phyloP scores from a whole-genome alignment of 2,797 vertebrate species.

The Eleutherodactylus coqui region DNA sequence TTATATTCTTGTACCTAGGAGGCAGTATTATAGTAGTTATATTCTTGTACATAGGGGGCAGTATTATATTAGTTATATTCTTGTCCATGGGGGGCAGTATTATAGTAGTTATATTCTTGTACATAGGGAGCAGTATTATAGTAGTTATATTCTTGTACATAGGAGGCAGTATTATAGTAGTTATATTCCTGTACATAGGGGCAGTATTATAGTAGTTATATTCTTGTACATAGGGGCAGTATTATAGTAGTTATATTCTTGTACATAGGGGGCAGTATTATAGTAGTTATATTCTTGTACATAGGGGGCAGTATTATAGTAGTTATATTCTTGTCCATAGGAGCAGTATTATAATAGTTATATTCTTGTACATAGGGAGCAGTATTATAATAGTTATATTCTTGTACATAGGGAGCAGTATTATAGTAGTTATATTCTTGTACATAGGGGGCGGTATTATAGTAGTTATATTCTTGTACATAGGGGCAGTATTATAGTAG shows the following conservation, averaged over 20 bases:
- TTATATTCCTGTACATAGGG: not conserved
- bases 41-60: not conserved
- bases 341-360: no score
- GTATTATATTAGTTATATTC: not conserved
- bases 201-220: not conserved
- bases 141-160: constrained; percentile 8
- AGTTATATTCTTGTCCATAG: not conserved
- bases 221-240: not conserved
- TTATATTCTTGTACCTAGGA: not conserved
- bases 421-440: no score
- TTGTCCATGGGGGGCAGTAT: not conserved
- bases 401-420: no score
- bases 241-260: not conserved
- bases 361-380: no score
- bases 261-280: not conserved
- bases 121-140: constrained; percentile 5
- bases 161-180: not conserved
- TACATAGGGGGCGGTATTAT: no score
- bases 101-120: constrained; percentile 6
- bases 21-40: not conserved
- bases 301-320: not conserved
- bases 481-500: no score
- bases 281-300: not conserved
- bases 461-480: no score
- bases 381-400: no score